Percentiles rank a stretch among this genome's conserved stretches.
phyloP scores from a whole-genome alignment of 2,888 invertebrate genomes.

The Platynereis dumerilii region DNA sequence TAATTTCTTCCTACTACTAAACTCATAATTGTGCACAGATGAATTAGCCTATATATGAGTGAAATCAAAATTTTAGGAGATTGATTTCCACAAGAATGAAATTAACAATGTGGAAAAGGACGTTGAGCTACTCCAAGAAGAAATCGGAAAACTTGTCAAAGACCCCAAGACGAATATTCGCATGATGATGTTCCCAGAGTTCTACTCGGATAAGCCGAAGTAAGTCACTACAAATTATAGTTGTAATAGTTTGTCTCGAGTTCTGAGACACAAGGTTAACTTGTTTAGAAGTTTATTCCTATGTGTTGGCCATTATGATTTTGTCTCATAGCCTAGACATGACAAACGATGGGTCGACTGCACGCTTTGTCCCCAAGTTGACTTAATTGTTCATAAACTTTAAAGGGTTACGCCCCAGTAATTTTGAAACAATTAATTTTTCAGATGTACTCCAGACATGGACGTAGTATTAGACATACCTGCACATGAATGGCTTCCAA shows the following conservation, averaged over 20 bases:
- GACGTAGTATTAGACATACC: slow-evolving; percentile 60
- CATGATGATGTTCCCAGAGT: slow-evolving; percentile 60
- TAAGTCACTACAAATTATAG: slow-evolving; percentile 41
- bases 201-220: slow-evolving; percentile 53
- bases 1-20: no score
- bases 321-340: no score
- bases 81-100: slow-evolving; percentile 52
- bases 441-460: slow-evolving; percentile 61
- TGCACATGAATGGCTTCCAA: slow-evolving; percentile 55
- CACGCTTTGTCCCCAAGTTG: no score
- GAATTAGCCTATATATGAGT: not conserved
- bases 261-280: not conserved
- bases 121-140: slow-evolving; percentile 43
- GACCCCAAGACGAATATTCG: slow-evolving; percentile 52
- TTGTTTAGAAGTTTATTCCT: not conserved
- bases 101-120: slow-evolving; percentile 44
- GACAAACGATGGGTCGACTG: no score
- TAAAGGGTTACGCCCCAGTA: no score
- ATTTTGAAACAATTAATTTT: no score
- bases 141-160: slow-evolving; percentile 41
- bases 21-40: not conserved
- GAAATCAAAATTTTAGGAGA: slow-evolving; percentile 44
- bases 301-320: not conserved
- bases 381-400: no score
- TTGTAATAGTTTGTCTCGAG: not conserved